Conservation (phyloP, 2,888 invertebrate species). For the Cheiracanthium punctorium region DNA sequence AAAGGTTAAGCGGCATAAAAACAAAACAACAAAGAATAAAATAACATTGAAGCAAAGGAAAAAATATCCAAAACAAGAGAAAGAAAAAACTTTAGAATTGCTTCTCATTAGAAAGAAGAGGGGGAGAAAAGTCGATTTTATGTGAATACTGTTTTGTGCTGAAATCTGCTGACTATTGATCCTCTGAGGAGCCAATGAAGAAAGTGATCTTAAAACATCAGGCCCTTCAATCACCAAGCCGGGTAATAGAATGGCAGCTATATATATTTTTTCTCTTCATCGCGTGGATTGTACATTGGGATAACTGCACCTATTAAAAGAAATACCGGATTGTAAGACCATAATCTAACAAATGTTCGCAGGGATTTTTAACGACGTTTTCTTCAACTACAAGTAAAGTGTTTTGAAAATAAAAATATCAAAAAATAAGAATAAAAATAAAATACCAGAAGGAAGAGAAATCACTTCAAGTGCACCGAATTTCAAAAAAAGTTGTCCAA, state of each 20-base stretch:
- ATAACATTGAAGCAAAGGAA: conserved; percentile 46
- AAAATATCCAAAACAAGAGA: conserved; percentile 18
- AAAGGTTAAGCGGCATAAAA: conserved; percentile 45
- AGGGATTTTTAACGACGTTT: neutral
- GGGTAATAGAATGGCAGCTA: neutral
- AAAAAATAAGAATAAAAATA: no score
- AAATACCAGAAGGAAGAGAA: no score
- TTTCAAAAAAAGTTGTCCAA: no score
- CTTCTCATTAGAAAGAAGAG: conserved; percentile 63
- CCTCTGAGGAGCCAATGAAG: conserved; percentile 47
- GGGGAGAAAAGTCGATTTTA: conserved; percentile 49
- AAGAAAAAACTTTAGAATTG: conserved; percentile 57
- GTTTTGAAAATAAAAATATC: neutral
- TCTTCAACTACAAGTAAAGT: neutral
- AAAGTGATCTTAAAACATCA: conserved; percentile 21
- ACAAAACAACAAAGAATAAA: conserved; percentile 38
- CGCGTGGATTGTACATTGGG: neutral
- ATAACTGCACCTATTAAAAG: neutral
- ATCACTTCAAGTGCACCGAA: no score
- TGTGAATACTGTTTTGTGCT: conserved; percentile 47
- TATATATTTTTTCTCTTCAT: neutral
- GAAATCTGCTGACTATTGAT: conserved; percentile 62
- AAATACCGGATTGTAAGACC: neutral
- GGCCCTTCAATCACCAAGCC: neutral
- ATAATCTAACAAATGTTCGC: neutral